Base-by-base conservation (phyloP, 2,113 vertebrate species). In the Rana temporaria region DNA sequence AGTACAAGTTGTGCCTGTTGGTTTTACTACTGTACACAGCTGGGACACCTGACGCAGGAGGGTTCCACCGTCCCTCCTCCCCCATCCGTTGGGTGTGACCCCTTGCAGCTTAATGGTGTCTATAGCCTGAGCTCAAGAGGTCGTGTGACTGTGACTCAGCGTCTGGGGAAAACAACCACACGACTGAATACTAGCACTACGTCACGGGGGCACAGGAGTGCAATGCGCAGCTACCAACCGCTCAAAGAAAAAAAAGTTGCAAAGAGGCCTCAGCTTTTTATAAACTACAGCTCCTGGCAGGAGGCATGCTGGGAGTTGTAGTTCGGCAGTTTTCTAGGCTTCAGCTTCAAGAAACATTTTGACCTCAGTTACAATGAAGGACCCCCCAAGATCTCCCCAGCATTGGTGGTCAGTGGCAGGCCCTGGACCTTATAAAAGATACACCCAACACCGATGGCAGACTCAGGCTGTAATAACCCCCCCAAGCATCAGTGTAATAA, bases 141-240 rank as follows among this genome's bases (percentile, higher is more conserved):
- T 77, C 74, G 34, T 64, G 32, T 77, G 73, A 76, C 57, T 24
- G 73, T 76, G 74, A 77, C 74, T 77, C 74, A 77, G 74, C 74
- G 74, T 77, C 74, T 77, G 34, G 8, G 48, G 17, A 20, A 68
- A 70, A 70, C 67, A 70, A 70, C 67, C 20, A 7, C 18, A 70
- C 67, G 48, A 70, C 18, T 22, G 48, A 34, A 48, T 12, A 70
- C 64, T 60, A 66, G 24, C 14, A 26, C 64, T 5, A 30, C 26
- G 24, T 66, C 64, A 66, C 64, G 1, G 19, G 59, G 59, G 57
- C 6, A 59, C 59, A 60, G 20, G n/a, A 60, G 59, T 60, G n/a
- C 59, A 60, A 60, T 6, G 19, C n/a, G n/a, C 59, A 19, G 20
- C 59, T 48, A 48, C 9, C 9, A 48, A 12, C 9, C 9, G 42